Conservation (phyloP, 2,888 invertebrate species). For the Polyploca ridens region DNA sequence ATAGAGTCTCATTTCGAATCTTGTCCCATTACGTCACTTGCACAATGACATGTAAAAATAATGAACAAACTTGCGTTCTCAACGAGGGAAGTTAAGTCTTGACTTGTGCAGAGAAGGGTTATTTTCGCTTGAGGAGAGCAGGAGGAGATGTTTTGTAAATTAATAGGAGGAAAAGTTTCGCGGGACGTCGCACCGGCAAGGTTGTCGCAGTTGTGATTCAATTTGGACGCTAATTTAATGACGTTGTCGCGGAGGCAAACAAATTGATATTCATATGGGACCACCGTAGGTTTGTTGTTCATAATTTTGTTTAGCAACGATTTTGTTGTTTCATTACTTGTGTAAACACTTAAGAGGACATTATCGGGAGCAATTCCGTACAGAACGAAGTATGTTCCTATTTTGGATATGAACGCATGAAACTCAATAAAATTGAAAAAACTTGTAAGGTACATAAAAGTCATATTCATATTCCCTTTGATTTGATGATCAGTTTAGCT, state of each 20-base stretch:
- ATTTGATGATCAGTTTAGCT: too few species aligned
- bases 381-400: too few species aligned
- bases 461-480: too few species aligned
- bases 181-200: conserved; percentile 79
- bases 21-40: conserved; percentile 69
- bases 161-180: conserved; percentile 84
- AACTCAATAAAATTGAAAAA: too few species aligned
- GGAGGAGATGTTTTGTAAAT: conserved; percentile 81
- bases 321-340: conserved; percentile 41
- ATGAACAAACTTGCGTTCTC: conserved; percentile 77
- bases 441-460: too few species aligned
- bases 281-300: conserved; percentile 68
- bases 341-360: conserved; percentile 28
- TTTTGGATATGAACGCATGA: too few species aligned
- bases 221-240: conserved; percentile 84
- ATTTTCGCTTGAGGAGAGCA: conserved; percentile 51
- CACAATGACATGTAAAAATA: conserved; percentile 85
- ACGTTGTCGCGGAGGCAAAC: conserved; percentile 78
- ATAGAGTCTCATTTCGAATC: conserved; percentile 65
- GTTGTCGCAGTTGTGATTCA: conserved; percentile 84
- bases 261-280: conserved; percentile 85
- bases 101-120: conserved; percentile 47
- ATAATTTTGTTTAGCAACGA: conserved; percentile 53
- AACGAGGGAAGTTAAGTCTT: conserved; percentile 65
- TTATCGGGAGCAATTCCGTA: too few species aligned